Conservation (phyloP, 1,140 invertebrate species). For the Caenorhabditis brenneri region DNA sequence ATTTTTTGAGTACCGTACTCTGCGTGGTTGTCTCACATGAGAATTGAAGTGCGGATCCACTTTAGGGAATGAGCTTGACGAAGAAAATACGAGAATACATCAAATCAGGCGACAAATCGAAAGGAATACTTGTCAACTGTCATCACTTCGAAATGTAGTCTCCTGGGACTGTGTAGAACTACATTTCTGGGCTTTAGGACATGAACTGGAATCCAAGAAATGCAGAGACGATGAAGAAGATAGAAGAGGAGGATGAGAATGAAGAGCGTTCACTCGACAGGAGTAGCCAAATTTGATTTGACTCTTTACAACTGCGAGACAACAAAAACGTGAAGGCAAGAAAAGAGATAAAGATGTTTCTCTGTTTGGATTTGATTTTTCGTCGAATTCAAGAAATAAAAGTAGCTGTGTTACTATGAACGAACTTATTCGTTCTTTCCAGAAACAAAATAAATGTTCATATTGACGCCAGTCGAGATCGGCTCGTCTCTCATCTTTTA, state of each 20-base stretch:
- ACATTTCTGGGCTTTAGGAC: not conserved
- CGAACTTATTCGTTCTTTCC: too few relatives aligned
- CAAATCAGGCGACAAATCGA: conserved; percentile 34
- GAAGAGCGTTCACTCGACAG: not conserved
- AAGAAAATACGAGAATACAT: not conserved
- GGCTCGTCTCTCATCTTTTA: not conserved
- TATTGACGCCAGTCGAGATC: not conserved
- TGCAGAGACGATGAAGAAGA: not conserved
- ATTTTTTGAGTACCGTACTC: too few relatives aligned
- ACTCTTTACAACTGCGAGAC: not conserved
- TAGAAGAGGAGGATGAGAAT: not conserved
- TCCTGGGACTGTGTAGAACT: not conserved
- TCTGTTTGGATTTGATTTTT: not conserved
- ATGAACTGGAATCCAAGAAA: not conserved
- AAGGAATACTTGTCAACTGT: conserved; percentile 11
- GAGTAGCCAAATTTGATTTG: not conserved
- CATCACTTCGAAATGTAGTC: not conserved
- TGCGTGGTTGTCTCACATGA: too few relatives aligned
- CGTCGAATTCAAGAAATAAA: not conserved
- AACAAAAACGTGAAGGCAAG: not conserved
- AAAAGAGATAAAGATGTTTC: not conserved
- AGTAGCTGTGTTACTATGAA: too few relatives aligned
- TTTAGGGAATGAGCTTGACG: not conserved
- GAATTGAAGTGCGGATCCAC: not conserved
- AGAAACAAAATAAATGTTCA: too few relatives aligned